Conservation (phyloP, 2,888 invertebrate genomes). For the Lomographa bimaculata region DNA sequence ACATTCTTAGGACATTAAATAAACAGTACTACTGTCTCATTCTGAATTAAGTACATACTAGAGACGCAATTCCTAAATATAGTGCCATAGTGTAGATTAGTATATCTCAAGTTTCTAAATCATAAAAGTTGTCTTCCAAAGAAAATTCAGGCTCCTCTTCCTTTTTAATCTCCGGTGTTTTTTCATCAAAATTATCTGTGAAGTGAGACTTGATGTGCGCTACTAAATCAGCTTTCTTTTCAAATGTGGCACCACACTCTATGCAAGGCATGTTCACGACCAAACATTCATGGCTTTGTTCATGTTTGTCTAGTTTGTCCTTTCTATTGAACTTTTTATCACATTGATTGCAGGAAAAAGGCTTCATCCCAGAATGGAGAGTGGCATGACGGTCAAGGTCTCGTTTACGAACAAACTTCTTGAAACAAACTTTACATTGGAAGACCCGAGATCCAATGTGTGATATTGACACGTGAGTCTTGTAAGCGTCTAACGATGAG, state of each 20-base stretch:
- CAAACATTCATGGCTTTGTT: conserved; percentile 85
- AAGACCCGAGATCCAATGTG: conserved; percentile 83
- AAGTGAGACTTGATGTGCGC: conserved; percentile 85
- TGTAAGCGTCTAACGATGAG: conserved; percentile 76
- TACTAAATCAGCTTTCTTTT: conserved; percentile 82
- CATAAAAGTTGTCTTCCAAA: conserved; percentile 69
- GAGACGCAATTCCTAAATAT: conserved; percentile 29
- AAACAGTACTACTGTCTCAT: no score
- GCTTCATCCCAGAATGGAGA: conserved; percentile 86
- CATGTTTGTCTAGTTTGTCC: conserved; percentile 87
- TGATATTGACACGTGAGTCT: conserved; percentile 78
- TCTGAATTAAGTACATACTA: conserved; percentile 25
- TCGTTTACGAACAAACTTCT: conserved; percentile 87
- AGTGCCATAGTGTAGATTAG: conserved; percentile 20
- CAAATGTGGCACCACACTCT: conserved; percentile 85
- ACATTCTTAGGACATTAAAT: no score
- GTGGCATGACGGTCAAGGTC: conserved; percentile 88
- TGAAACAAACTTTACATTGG: conserved; percentile 86
- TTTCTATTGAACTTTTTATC: conserved; percentile 87
- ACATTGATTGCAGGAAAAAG: conserved; percentile 87
- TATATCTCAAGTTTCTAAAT: conserved; percentile 64
- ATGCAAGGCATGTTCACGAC: conserved; percentile 85
- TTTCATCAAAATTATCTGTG: conserved; percentile 73
- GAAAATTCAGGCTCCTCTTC: conserved; percentile 65
- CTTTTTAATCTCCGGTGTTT: conserved; percentile 65